These are phyloP conservation scores for Mya arenaria DNA, from an alignment of 1,140 invertebrate genomes.

Conservation along the genomic window DNA sequence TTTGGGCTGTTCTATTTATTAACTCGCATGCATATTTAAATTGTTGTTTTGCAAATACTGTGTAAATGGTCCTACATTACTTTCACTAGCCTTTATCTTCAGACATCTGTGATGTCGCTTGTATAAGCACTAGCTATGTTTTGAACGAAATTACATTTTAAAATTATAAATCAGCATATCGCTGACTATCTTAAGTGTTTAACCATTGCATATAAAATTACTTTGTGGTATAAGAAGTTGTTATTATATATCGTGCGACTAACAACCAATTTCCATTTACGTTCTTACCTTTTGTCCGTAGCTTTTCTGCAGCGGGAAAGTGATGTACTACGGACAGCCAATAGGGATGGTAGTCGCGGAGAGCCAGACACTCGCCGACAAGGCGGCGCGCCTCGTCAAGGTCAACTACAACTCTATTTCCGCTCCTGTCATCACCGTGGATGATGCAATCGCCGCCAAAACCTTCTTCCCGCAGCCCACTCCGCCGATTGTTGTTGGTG, in stretches of 20 bases:
- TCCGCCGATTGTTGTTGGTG: slow-evolving; percentile 49
- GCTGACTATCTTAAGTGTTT: background rate
- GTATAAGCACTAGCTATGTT: too few species aligned
- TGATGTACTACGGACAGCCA: slow-evolving; percentile 81
- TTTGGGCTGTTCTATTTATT: too few species aligned
- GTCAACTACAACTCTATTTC: slow-evolving; percentile 83
- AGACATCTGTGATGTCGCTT: too few species aligned
- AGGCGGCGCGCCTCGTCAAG: slow-evolving; percentile 84
- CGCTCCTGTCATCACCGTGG: slow-evolving; percentile 82
- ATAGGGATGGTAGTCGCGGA: slow-evolving; percentile 82
- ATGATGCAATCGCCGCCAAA: slow-evolving; percentile 67
- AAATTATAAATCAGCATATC: too few species aligned
- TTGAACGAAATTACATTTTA: too few species aligned
- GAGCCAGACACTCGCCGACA: slow-evolving; percentile 85
- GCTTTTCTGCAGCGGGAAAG: slow-evolving; percentile 80
- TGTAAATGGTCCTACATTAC: too few species aligned
- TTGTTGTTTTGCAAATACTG: too few species aligned
- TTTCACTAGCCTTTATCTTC: too few species aligned
- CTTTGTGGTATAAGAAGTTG: background rate
- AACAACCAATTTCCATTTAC: too few species aligned
- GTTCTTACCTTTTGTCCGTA: slow-evolving; percentile 52
- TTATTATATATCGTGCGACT: background rate
- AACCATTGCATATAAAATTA: background rate
- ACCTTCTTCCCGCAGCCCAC: slow-evolving; percentile 42
- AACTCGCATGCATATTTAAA: too few species aligned